phyloP scores from a whole-genome alignment of 35 echinoderm and acorn worm genomes.

The Apostichopus parvimensis region DNA sequence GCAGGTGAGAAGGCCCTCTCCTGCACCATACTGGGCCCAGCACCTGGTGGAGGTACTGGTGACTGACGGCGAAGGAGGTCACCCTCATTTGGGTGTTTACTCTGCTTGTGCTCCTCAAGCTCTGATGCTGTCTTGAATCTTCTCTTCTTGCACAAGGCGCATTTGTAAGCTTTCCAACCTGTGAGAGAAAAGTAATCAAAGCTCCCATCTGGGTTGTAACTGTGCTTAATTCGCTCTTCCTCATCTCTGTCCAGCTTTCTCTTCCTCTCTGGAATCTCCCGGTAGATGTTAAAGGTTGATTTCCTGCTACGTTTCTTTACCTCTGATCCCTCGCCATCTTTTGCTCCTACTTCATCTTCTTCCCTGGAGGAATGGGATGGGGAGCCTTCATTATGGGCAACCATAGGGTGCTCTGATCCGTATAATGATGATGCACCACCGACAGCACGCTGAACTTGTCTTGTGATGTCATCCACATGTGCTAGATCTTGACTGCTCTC shows the following conservation, averaged over 20 bases:
- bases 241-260: conserved; percentile 89
- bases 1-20: conserved; percentile 50
- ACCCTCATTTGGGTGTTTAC: conserved; percentile 70
- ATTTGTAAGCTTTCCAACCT: conserved; percentile 99
- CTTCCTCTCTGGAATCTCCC: conserved; percentile 95
- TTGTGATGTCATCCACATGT: conserved; percentile 90
- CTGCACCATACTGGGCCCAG: conserved; percentile 9
- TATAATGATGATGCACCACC: conserved; percentile 72
- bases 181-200: conserved; percentile 99
- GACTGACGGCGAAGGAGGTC: conserved; percentile 5
- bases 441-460: conserved; percentile 84
- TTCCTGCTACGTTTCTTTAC: conserved; percentile 80
- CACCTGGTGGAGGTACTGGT: conserved; percentile 5
- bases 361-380: conserved; percentile 58
- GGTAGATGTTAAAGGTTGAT: conserved; percentile 94
- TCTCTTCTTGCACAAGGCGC: conserved; percentile 94
- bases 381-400: conserved; percentile 55
- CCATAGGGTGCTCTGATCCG: conserved; percentile 53
- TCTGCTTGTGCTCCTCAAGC: conserved; percentile 89
- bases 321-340: conserved; percentile 59
- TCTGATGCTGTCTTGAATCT: conserved; percentile 96
- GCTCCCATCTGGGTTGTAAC: conserved; percentile 98
- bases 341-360: conserved; percentile 53
- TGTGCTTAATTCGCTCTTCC: conserved; percentile 96
- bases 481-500: conserved; percentile 85